Percentiles rank a stretch among this genome's conserved stretches.
These are phyloP conservation scores for Drosophila lacertosa DNA, from an alignment of 1,140 invertebrate genomes.

Conservation along the genomic window DNA sequence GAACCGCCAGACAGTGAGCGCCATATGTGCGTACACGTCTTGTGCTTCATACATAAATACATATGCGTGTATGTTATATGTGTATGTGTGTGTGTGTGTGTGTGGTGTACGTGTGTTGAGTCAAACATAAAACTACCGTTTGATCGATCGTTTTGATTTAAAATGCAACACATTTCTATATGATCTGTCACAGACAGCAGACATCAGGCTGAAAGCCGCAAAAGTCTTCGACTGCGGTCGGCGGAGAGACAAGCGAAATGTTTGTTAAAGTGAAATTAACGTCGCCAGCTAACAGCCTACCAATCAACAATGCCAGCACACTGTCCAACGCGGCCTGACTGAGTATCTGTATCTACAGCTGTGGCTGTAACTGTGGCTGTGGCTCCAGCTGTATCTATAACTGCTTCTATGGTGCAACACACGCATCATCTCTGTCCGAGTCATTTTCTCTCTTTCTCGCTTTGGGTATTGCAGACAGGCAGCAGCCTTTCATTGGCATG, in stretches of 20 bases:
- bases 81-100: slow-evolving; percentile 27
- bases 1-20: slow-evolving; percentile 27
- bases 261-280: slow-evolving; percentile 84
- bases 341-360: slow-evolving; percentile 31
- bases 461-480: slow-evolving; percentile 33
- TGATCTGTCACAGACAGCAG: slow-evolving; percentile 77
- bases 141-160: slow-evolving; percentile 84
- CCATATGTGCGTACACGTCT: slow-evolving; percentile 57
- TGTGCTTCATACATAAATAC: slow-evolving; percentile 34
- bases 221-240: slow-evolving; percentile 51
- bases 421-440: slow-evolving; percentile 25
- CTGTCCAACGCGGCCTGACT: slow-evolving; percentile 32
- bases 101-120: slow-evolving; percentile 22
- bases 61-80: slow-evolving; percentile 11
- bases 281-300: slow-evolving; percentile 71
- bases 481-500: slow-evolving; percentile 68
- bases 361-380: slow-evolving; percentile 13
- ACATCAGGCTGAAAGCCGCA: slow-evolving; percentile 57
- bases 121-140: slow-evolving; percentile 81
- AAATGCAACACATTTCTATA: slow-evolving; percentile 83
- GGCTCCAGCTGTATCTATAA: slow-evolving; percentile 12
- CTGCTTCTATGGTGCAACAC: slow-evolving; percentile 6
- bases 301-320: slow-evolving; percentile 73
- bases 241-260: slow-evolving; percentile 73
- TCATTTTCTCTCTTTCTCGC: slow-evolving; percentile 5